phyloP scores from a whole-genome alignment of 2,888 invertebrate species.

The Crioceris asparagi region DNA sequence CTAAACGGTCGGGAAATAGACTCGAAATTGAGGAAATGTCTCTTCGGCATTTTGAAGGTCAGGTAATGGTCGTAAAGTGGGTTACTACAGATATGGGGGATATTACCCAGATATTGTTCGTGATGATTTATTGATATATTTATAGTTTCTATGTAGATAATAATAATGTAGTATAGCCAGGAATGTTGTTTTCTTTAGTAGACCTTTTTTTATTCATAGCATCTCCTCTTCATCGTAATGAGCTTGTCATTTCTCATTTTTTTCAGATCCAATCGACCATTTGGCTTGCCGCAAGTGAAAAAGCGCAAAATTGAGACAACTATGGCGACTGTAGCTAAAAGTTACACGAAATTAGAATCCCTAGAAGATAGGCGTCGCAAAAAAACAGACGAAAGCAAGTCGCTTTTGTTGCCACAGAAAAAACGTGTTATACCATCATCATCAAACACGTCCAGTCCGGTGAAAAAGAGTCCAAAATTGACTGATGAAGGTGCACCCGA shows the following conservation, averaged over 20 bases:
- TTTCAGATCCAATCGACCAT: conserved; percentile 36
- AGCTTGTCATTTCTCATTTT: no score
- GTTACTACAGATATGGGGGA: not conserved
- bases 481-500: conserved; percentile 47
- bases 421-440: conserved; percentile 45
- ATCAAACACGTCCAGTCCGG: conserved; percentile 29
- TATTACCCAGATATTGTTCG: no score
- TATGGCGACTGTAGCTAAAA: conserved; percentile 31
- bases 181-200: no score
- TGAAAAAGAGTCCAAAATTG: conserved; percentile 40
- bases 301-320: conserved; percentile 54
- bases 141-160: no score
- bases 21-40: no score
- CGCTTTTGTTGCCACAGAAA: conserved; percentile 44
- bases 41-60: no score
- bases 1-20: no score
- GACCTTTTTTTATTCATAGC: no score
- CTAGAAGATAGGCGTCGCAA: conserved; percentile 40
- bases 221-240: no score
- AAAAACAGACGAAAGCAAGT: conserved; percentile 37
- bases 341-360: conserved; percentile 25
- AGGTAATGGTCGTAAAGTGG: conserved; percentile 3
- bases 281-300: conserved; percentile 47
- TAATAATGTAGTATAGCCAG: no score
- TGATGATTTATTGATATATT: no score